Percentiles rank a stretch among this genome's conserved stretches.
phyloP scores from a whole-genome alignment of 2,888 invertebrate species.

The Gnatocerus cornutus region DNA sequence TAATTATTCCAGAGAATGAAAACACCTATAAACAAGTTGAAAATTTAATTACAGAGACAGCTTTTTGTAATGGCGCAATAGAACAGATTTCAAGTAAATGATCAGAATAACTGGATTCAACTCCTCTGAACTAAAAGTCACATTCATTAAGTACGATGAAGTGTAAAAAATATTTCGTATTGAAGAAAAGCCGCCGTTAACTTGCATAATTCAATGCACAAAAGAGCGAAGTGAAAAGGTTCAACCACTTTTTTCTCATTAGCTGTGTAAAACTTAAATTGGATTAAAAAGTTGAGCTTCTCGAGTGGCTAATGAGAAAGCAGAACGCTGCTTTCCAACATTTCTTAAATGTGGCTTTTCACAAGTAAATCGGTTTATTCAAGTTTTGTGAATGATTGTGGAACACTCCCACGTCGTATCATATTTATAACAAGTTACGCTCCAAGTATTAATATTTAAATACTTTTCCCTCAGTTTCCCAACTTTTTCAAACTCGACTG shows the following conservation, averaged over 20 bases:
- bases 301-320: constrained; percentile 52
- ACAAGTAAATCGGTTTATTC: constrained; percentile 50
- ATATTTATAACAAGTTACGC: constrained; percentile 43
- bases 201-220: constrained; percentile 51
- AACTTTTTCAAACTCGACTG: constrained; percentile 23
- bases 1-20: constrained; percentile 13
- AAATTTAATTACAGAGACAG: constrained; percentile 55
- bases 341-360: constrained; percentile 48
- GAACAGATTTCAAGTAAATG: constrained; percentile 29
- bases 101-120: constrained; percentile 24
- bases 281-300: constrained; percentile 55
- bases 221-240: constrained; percentile 52
- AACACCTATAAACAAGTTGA: constrained; percentile 52
- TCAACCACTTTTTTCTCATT: constrained; percentile 58
- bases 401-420: constrained; percentile 35
- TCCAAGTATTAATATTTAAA: constrained; percentile 47
- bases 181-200: constrained; percentile 28
- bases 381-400: constrained; percentile 49
- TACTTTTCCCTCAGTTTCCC: constrained; percentile 29
- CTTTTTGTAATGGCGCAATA: constrained; percentile 48
- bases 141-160: constrained; percentile 6
- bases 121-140: constrained; percentile 10
- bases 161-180: constrained; percentile 21
- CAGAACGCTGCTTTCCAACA: constrained; percentile 42
- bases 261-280: constrained; percentile 56